These are phyloP conservation scores for Epinotia demarniana DNA, from an alignment of 2,888 invertebrate genomes.

Conservation along the genomic window DNA sequence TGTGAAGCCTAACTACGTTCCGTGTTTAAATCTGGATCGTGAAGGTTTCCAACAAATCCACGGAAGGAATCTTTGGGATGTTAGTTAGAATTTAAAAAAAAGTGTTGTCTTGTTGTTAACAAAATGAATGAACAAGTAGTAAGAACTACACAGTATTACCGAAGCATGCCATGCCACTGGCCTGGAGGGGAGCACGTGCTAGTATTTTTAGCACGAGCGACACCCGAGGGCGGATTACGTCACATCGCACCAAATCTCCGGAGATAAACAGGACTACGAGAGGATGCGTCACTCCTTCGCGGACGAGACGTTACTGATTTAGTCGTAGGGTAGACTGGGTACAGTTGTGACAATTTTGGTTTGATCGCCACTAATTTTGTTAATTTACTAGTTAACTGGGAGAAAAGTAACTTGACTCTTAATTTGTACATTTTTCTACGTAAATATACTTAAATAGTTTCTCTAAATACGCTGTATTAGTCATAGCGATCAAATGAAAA, in stretches of 20 bases:
- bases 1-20: slow-evolving; percentile 1
- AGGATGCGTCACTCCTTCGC: slow-evolving; percentile 38
- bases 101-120: not conserved
- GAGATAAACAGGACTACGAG: slow-evolving; percentile 47
- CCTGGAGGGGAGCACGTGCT: slow-evolving; percentile 71
- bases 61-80: not conserved
- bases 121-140: slow-evolving; percentile 36
- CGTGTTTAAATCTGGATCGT: slow-evolving; percentile 9
- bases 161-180: slow-evolving; percentile 57
- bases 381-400: too few species aligned
- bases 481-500: too few species aligned
- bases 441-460: too few species aligned
- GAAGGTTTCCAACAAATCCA: not conserved
- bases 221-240: slow-evolving; percentile 74
- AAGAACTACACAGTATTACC: slow-evolving; percentile 55
- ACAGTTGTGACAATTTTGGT: too few species aligned
- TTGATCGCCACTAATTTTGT: too few species aligned
- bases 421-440: too few species aligned
- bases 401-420: too few species aligned
- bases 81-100: not conserved
- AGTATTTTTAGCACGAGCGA: slow-evolving; percentile 73
- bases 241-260: slow-evolving; percentile 59
- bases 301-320: slow-evolving; percentile 30
- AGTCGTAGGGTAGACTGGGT: too few species aligned
- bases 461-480: too few species aligned